Conservation (phyloP, 2,113 vertebrate genomes). For the Entelurus aequoreus region DNA sequence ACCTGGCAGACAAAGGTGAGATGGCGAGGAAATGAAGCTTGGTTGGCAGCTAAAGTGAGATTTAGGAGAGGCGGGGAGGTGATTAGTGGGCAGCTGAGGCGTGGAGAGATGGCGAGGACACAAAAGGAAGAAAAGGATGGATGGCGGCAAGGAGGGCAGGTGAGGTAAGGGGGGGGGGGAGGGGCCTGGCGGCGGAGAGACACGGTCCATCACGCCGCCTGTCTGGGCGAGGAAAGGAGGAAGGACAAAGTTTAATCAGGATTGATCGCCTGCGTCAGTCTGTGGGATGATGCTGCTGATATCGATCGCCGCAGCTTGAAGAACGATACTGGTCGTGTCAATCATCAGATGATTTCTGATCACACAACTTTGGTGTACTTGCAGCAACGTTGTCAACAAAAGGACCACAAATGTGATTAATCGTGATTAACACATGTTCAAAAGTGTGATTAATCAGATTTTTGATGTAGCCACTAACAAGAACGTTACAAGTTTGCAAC, state of each 20-base stretch:
- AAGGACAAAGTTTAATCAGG: slow-evolving; percentile 68
- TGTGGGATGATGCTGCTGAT: slow-evolving; percentile 51
- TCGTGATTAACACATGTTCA: too few species aligned
- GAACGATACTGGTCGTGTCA: too few species aligned
- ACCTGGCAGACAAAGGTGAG: not conserved
- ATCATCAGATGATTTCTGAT: too few species aligned
- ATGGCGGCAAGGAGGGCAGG: slow-evolving; percentile 20
- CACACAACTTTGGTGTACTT: too few species aligned
- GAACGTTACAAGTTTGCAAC: too few species aligned
- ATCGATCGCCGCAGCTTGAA: slow-evolving; percentile 41
- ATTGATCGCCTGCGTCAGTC: slow-evolving; percentile 62
- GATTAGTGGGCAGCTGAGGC: slow-evolving; percentile 30
- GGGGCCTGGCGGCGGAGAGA: slow-evolving; percentile 29
- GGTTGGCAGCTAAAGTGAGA: slow-evolving; percentile 12
- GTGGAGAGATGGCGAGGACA: slow-evolving; percentile 21
- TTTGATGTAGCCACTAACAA: too few species aligned
- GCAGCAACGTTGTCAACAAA: too few species aligned
- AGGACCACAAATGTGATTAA: too few species aligned
- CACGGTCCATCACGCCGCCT: slow-evolving; percentile 57
- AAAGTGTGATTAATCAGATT: too few species aligned
- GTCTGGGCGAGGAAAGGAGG: slow-evolving; percentile 55
- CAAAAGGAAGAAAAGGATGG: slow-evolving; percentile 19
- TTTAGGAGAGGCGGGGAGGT: slow-evolving; percentile 7
- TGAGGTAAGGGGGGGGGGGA: slow-evolving; percentile 41
- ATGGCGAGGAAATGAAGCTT: not conserved